Conservation (phyloP, 2,113 vertebrate genomes). For the Dendropsophus ebraccatus region DNA sequence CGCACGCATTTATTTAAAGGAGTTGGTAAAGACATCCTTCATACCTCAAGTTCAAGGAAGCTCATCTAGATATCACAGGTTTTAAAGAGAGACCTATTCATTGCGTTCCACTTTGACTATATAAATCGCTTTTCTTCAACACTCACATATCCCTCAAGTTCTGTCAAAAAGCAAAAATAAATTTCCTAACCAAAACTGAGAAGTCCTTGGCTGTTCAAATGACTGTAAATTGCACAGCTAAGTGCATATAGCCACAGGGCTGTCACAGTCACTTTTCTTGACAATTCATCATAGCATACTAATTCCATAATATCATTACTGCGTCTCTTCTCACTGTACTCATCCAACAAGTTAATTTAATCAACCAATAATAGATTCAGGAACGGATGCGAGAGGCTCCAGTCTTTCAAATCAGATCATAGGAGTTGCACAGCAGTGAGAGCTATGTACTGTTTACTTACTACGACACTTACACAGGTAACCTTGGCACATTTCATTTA, state of each 20-base stretch:
- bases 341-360: conserved; percentile 94
- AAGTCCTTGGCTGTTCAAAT: conserved; percentile 90
- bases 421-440: conserved; percentile 69
- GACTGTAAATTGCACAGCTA: conserved; percentile 84
- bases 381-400: conserved; percentile 80
- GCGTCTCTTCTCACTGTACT: conserved; percentile 90
- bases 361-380: conserved; percentile 90
- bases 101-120: conserved; percentile 67
- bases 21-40: conserved; percentile 68
- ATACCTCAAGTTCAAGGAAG: conserved; percentile 67
- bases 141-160: conserved; percentile 72
- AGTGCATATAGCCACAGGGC: conserved; percentile 88
- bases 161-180: conserved; percentile 76
- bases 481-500: conserved; percentile 61
- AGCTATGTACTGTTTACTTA: conserved; percentile 66
- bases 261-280: conserved; percentile 94
- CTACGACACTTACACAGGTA: conserved; percentile 62
- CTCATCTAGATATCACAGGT: conserved; percentile 68
- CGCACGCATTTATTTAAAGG: conserved; percentile 69
- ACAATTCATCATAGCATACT: conserved; percentile 98
- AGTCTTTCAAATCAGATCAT: conserved; percentile 81
- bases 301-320: conserved; percentile 99
- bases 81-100: conserved; percentile 66
- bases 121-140: conserved; percentile 59
- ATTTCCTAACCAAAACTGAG: conserved; percentile 85